Percentiles rank a stretch among this genome's conserved stretches.
Conservation (phyloP, 1,140 invertebrate species). For the Pogonomyrmex barbatus region DNA sequence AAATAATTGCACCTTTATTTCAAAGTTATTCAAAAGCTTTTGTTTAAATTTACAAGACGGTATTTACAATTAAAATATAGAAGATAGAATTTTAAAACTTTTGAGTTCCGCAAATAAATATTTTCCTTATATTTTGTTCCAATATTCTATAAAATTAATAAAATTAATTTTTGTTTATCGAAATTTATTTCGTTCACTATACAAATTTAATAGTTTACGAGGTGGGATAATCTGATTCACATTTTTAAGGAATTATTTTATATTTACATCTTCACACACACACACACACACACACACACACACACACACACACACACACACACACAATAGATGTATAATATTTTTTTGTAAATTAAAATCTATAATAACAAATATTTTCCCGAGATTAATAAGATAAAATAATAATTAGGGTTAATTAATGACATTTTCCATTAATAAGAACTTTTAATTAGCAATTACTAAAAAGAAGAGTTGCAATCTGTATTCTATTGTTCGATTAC, state of each 20-base stretch:
- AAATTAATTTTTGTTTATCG: conserved; percentile 7
- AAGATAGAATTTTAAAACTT: background rate
- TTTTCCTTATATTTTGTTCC: background rate
- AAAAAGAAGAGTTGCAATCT: background rate
- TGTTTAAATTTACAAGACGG: background rate
- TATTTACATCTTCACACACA: background rate
- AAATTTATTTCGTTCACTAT: background rate
- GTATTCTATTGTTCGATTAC: background rate
- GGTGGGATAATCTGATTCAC: background rate
- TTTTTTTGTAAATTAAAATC: conserved; percentile 8
- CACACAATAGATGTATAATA: background rate
- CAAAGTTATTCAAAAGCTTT: background rate
- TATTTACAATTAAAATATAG: background rate
- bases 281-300: too few species aligned
- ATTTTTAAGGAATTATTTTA: conserved; percentile 24
- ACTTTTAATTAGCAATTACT: background rate
- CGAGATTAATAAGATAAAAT: background rate
- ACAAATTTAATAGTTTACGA: background rate
- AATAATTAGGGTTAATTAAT: background rate
- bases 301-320: too few species aligned
- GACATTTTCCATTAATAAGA: background rate
- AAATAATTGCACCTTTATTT: background rate
- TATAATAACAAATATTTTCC: background rate
- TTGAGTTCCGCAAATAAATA: background rate
- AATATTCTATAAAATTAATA: conserved; percentile 14